Evolutionary conservation across 2,888 invertebrate genomes (phyloP), one percentile per base, ranked within the genome.

Genomic region (Eupithecia pulchellata): DNA sequence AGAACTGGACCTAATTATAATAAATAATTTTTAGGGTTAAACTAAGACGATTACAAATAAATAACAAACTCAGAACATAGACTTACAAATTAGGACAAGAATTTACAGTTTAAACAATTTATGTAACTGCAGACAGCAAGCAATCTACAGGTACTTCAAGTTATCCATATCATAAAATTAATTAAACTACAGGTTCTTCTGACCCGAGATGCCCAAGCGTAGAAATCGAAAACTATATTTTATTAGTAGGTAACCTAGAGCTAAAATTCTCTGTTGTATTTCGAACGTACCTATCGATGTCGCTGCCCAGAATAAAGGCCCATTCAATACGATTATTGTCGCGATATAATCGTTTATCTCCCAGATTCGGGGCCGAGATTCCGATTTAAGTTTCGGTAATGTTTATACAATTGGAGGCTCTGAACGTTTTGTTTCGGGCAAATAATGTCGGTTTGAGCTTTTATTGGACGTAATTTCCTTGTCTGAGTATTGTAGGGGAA

Each of bases 351-450:
- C 58, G 58, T 60, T 60, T 60, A 60, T 60, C 58, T 60, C 29
- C 32, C 58, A 60, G 58, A 60, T 60, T 60, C 58, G 30, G 58
- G 61, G 25, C 61, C n/a, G 20, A 61, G 61, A 61, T 61, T 61
- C 61, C 34, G 61, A 25, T 61, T 61, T 61, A 61, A 61, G 61
- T 61, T 61, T 61, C 61, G 34, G 61, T 61, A 61, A 61, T 61
- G 61, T 61, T 61, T 61, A 61, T 61, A 34, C 61, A 61, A 61
- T 61, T 61, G 61, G 61, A 61, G 61, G 34, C 61, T 34, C 6
- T 4, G 61, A 61, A 20, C 61, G 61, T 61, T 60, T 61, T 61
- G 61, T 61, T 61, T 34, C 20, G 61, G 32, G 34, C 34, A 20
- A 36, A 36, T 61, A 61, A 61, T 61, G 61, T 61, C 36, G 32